phyloP scores from a whole-genome alignment of 2,113 vertebrate species.

The Pelobates fuscus region DNA sequence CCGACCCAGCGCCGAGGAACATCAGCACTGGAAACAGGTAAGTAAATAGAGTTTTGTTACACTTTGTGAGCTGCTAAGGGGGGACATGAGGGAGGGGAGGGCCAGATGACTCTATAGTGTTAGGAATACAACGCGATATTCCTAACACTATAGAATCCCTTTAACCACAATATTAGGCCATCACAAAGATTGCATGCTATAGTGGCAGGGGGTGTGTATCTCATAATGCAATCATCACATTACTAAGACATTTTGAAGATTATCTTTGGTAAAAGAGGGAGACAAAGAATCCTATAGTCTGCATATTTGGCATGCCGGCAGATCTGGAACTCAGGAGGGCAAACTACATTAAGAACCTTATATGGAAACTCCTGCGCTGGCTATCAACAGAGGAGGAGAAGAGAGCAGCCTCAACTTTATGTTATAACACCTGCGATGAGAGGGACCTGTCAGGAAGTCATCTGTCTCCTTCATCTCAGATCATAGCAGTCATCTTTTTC shows the following conservation, averaged over 20 bases:
- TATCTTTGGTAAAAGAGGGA: not conserved
- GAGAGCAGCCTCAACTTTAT: not conserved
- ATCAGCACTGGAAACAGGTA: too few relatives aligned
- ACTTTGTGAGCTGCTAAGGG: too few relatives aligned
- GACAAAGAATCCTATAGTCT: not conserved
- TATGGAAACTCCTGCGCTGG: not conserved
- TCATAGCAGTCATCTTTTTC: not conserved
- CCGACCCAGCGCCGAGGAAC: too few relatives aligned
- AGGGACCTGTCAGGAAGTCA: not conserved
- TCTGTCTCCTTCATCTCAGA: not conserved
- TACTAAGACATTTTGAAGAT: not conserved
- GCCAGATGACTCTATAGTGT: too few relatives aligned
- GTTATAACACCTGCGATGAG: not conserved
- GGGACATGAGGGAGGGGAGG: too few relatives aligned
- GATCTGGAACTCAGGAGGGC: not conserved
- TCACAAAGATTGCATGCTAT: too few relatives aligned
- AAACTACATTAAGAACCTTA: not conserved
- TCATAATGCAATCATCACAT: too few relatives aligned
- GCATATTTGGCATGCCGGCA: constrained; percentile 36
- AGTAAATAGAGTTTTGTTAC: too few relatives aligned
- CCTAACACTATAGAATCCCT: too few relatives aligned
- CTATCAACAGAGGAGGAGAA: not conserved
- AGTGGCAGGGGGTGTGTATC: too few relatives aligned
- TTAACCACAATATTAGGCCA: too few relatives aligned
- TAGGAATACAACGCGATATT: too few relatives aligned